These are phyloP conservation scores for Prionace glauca DNA, from an alignment of 2,797 vertebrate species.

Conservation along the genomic window DNA sequence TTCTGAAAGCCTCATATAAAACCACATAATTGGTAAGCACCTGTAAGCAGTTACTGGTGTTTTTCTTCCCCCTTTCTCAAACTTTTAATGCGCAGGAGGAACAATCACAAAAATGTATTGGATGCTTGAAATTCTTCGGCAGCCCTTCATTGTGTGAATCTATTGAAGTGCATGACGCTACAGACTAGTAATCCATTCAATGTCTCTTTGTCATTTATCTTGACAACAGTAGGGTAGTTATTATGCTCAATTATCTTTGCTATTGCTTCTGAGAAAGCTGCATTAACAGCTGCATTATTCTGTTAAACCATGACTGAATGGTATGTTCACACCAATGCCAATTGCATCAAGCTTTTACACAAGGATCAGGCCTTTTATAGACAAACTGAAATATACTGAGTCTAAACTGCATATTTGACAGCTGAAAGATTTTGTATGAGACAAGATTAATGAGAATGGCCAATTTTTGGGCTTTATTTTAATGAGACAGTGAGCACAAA, in stretches of 20 bases:
- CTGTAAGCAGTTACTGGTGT: conserved; percentile 17
- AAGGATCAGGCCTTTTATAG: neutral
- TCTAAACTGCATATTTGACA: neutral
- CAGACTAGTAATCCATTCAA: conserved; percentile 20
- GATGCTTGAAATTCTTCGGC: conserved; percentile 25
- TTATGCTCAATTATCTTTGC: conserved; percentile 37
- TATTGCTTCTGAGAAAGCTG: conserved; percentile 32
- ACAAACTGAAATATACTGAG: neutral
- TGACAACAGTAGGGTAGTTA: conserved; percentile 36
- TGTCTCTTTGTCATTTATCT: conserved; percentile 34
- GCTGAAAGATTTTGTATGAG: neutral
- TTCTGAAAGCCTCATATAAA: neutral
- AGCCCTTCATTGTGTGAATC: conserved; percentile 31
- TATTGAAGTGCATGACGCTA: conserved; percentile 35
- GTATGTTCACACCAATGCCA: neutral
- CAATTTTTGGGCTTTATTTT: neutral
- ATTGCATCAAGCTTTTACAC: neutral
- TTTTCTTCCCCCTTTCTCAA: neutral
- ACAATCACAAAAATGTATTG: conserved; percentile 33
- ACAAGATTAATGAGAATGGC: too few species aligned
- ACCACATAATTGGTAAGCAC: neutral
- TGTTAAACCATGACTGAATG: conserved; percentile 34
- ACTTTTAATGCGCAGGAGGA: neutral
- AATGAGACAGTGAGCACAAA: neutral
- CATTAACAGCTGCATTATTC: conserved; percentile 34